Evolutionary conservation across 2,888 invertebrate species (phyloP).

Genomic region (Cataglyphis livida): DNA sequence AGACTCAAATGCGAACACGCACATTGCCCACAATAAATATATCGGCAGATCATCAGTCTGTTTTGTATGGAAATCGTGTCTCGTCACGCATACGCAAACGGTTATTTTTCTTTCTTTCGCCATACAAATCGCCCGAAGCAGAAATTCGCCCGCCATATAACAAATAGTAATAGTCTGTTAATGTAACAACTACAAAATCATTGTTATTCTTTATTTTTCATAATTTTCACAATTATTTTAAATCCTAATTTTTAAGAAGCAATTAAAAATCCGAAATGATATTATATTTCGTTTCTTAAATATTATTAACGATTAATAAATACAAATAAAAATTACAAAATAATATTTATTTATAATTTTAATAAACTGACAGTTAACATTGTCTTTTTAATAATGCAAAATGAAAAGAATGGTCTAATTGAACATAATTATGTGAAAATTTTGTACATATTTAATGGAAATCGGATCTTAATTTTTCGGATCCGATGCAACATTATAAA

Average conservation of each 20-base stretch:
- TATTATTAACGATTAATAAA: neutral
- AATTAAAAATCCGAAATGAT: neutral
- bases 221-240: neutral
- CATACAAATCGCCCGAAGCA: neutral
- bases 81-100: constrained; percentile 19
- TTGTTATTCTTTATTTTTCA: neutral
- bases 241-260: neutral
- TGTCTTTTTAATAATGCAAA: neutral
- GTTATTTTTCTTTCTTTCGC: constrained; percentile 43
- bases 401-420: neutral
- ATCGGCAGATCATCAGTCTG: constrained; percentile 57
- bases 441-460: neutral
- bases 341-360: neutral
- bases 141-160: neutral
- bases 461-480: neutral
- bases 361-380: neutral
- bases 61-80: constrained; percentile 36
- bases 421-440: neutral
- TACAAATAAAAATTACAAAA: neutral
- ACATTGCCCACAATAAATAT: constrained; percentile 40
- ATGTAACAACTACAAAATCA: neutral
- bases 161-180: neutral
- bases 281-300: neutral
- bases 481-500: neutral
- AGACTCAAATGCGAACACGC: constrained; percentile 45